These are phyloP conservation scores for Phoeniculus purpureus DNA, from an alignment of 2,797 vertebrate genomes.

Conservation along the genomic window DNA sequence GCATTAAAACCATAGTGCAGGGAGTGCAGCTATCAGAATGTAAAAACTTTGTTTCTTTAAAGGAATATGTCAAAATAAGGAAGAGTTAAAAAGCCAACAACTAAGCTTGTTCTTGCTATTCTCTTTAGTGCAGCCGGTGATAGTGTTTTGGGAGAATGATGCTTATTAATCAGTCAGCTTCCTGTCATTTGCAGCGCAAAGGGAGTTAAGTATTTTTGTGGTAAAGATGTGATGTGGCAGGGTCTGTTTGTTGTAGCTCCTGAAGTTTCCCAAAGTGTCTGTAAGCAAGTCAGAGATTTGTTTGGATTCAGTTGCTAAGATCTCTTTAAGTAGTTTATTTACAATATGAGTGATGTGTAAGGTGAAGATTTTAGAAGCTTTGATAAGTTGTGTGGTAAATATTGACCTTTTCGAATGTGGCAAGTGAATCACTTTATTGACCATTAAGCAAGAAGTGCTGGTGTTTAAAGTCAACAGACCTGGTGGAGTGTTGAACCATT, in stretches of 20 bases:
- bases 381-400: neutral
- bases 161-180: neutral
- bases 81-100: neutral
- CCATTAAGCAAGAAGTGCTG: neutral
- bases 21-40: accelerated
- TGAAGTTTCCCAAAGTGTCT: neutral
- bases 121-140: neutral
- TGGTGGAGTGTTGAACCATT: neutral
- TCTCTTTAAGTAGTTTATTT: neutral
- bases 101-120: accelerated
- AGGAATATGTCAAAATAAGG: neutral
- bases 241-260: neutral
- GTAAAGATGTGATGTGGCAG: neutral
- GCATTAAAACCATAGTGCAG: neutral
- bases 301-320: neutral
- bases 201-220: neutral
- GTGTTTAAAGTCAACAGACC: neutral
- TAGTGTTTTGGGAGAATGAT: neutral
- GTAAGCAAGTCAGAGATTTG: neutral
- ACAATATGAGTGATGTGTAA: neutral
- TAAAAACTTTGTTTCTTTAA: neutral
- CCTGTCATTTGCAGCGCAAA: neutral
- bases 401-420: neutral
- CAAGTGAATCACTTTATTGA: neutral
- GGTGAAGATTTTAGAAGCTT: neutral